Base-by-base conservation (phyloP, 2,113 vertebrate species). In the Cynocephalus volans region DNA sequence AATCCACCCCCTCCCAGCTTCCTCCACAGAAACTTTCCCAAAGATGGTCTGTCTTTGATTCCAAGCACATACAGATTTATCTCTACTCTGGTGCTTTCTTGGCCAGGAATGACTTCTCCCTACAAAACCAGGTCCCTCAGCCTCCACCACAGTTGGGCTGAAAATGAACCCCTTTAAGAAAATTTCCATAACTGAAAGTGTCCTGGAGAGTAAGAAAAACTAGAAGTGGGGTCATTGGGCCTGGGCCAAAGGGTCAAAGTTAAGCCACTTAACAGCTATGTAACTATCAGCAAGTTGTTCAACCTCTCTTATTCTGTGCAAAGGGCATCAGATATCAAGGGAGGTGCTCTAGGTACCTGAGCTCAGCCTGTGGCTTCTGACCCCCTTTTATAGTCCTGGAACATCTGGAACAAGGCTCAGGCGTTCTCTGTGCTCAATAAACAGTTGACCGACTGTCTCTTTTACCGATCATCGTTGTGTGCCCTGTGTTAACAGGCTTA, bases 121-220 rank as follows among this genome's bases (percentile, higher is more conserved):
- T 72, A 76, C 26, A 65, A 54, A 90, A 65, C 12, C 58, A 70
- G 36, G 54, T 8, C 19, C 23, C 65, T 67, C 1, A 82, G 10
- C 10, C 15, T 79, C 52, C 11, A 75, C 56, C 52, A 85, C 2
- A 96, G 52, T 36, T 90, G 36, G 11, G 28, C 21, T 88, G 36
- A 86, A 56, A 95, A 95, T 67, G 45, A 2, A 80, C 3, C n/a
- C 65, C 14, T 6, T 93, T 36, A 86, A 88, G 26, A 84, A 84
- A 83, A 88, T 67, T 48, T 70, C n/a, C 33, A 52, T 77, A 72
- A 79, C 11, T 70, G n/a, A 3, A 83, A 92, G 56, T 7, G 23
- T 88, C 67, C 56, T 60, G 18, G 26, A 88, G 12, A 86, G 62
- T 50, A 65, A 96, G 88, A 88, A 92, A 85, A 93, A 83, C 23